These are phyloP conservation scores for Leucopternis melanops DNA, from an alignment of 2,113 vertebrate genomes.

Conservation along the genomic window DNA sequence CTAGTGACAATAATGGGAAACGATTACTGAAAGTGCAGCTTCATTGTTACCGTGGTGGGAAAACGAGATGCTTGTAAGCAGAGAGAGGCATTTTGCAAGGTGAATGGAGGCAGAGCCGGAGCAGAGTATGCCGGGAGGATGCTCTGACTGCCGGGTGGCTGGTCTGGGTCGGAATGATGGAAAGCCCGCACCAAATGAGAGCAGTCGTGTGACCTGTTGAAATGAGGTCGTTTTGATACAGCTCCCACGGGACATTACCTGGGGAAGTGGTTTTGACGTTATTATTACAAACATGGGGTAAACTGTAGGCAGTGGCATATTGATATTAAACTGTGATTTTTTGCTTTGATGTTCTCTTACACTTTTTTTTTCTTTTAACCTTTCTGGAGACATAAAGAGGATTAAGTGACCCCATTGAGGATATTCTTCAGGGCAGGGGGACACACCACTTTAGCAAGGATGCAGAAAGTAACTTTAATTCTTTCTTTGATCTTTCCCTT, in stretches of 20 bases:
- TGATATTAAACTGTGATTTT: background rate
- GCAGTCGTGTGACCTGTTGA: background rate
- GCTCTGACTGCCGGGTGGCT: background rate
- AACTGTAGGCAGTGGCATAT: background rate
- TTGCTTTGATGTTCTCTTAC: background rate
- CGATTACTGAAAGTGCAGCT: background rate
- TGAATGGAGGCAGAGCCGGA: background rate
- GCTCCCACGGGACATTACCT: fast-evolving
- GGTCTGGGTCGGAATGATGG: fast-evolving
- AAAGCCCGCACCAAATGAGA: fast-evolving
- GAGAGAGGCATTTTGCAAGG: background rate
- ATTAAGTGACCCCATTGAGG: background rate
- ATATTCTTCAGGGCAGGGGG: background rate
- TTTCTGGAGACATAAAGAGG: background rate
- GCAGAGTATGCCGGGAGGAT: background rate
- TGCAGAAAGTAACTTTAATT: background rate
- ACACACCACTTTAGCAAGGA: background rate
- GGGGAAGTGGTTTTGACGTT: background rate
- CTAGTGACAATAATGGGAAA: background rate
- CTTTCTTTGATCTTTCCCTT: background rate
- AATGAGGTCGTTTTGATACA: background rate
- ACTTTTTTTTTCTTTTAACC: background rate
- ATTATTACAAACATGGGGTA: fast-evolving
- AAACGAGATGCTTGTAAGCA: background rate
- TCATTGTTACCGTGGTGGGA: background rate